Evolutionary conservation across 2,888 invertebrate genomes (phyloP).

Genomic region (Synanthedon tipuliformis): DNA sequence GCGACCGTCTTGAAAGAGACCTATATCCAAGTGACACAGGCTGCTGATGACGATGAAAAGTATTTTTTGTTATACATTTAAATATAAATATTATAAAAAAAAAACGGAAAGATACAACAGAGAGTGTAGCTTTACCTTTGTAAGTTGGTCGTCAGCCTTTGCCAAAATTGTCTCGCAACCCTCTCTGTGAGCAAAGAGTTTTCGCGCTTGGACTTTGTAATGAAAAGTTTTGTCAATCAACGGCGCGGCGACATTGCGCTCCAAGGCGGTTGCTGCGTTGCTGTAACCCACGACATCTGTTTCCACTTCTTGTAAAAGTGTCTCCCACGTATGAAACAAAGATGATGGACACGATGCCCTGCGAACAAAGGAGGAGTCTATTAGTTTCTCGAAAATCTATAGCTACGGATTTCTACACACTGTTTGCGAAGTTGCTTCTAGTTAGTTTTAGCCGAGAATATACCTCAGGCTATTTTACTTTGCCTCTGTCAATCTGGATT

Average conservation of each 20-base stretch:
- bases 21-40: too few relatives aligned
- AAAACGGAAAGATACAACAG: too few relatives aligned
- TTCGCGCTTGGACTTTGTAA: constrained; percentile 90
- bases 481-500: too few relatives aligned
- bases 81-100: too few relatives aligned
- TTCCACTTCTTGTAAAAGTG: constrained; percentile 89
- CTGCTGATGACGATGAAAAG: too few relatives aligned
- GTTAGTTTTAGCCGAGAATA: too few relatives aligned
- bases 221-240: constrained; percentile 89
- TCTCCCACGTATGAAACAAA: constrained; percentile 92
- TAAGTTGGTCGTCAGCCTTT: constrained; percentile 77
- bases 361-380: constrained; percentile 9
- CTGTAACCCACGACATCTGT: constrained; percentile 87
- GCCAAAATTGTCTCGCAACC: constrained; percentile 88
- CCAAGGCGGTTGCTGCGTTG: constrained; percentile 85
- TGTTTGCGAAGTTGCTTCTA: too few relatives aligned
- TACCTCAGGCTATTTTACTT: too few relatives aligned
- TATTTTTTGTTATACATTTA: too few relatives aligned
- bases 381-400: too few relatives aligned
- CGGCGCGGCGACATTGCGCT: constrained; percentile 82
- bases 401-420: too few relatives aligned
- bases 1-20: too few relatives aligned
- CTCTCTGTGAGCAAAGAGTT: constrained; percentile 90
- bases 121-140: constrained; percentile 30
- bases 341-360: constrained; percentile 82